These are phyloP conservation scores for Thymelicus sylvestris DNA, from an alignment of 2,888 invertebrate species.

Conservation along the genomic window DNA sequence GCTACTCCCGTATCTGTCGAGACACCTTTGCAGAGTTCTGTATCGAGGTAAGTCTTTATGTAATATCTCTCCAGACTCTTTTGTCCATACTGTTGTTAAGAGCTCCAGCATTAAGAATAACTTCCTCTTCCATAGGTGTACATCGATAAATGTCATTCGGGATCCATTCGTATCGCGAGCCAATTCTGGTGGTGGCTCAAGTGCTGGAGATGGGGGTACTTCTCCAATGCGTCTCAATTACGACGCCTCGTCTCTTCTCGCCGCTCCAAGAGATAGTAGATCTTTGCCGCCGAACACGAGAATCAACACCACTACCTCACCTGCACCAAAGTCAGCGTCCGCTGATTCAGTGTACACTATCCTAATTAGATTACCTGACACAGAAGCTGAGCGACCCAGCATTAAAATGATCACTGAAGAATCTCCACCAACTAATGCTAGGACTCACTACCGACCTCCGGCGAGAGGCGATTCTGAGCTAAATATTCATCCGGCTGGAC, in stretches of 20 bases:
- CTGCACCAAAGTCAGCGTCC: conserved; percentile 85
- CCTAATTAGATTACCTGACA: conserved; percentile 92
- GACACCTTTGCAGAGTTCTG: conserved; percentile 94
- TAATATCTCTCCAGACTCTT: not conserved
- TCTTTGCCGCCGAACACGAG: conserved; percentile 87
- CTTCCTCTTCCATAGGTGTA: conserved; percentile 83
- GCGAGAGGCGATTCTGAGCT: conserved; percentile 84
- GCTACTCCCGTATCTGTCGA: conserved; percentile 93
- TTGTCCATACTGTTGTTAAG: not conserved
- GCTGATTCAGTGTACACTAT: conserved; percentile 96
- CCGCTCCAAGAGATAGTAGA: conserved; percentile 84
- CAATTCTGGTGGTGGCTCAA: conserved; percentile 80
- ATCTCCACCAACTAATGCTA: conserved; percentile 80
- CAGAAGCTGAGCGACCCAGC: conserved; percentile 88
- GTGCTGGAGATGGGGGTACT: conserved; percentile 71
- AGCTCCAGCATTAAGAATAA: not conserved
- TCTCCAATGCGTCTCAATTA: conserved; percentile 79
- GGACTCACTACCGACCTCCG: conserved; percentile 78
- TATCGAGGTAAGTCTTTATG: conserved; percentile 86
- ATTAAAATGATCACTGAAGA: conserved; percentile 95
- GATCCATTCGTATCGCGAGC: conserved; percentile 87
- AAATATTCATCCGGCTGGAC: conserved; percentile 81
- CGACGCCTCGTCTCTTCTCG: conserved; percentile 69
- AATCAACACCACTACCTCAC: conserved; percentile 84
- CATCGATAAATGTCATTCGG: conserved; percentile 93